phyloP scores from a whole-genome alignment of 2,888 invertebrate species.

The Spodoptera littoralis region DNA sequence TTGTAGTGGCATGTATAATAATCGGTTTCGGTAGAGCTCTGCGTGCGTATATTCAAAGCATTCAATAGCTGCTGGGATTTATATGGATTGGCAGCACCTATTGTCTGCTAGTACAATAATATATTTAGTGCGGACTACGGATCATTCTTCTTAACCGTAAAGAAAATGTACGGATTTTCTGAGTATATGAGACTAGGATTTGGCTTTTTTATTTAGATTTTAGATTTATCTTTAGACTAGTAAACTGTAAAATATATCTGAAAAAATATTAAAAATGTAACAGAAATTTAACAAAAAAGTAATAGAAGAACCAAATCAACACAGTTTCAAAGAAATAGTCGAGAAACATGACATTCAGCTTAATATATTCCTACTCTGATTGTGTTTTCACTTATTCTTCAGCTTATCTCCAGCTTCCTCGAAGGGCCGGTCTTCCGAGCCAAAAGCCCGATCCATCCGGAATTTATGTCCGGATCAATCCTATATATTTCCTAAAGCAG shows the following conservation, averaged over 20 bases:
- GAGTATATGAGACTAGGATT: too few species aligned
- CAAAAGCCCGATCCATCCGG: constrained; percentile 6
- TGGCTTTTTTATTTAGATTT: too few species aligned
- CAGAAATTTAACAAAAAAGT: too few species aligned
- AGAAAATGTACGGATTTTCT: too few species aligned
- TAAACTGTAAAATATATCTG: too few species aligned
- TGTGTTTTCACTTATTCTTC: not conserved
- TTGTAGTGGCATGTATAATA: constrained; percentile 5
- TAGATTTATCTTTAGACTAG: too few species aligned
- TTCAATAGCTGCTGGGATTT: constrained; percentile 19
- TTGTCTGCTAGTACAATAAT: constrained; percentile 16
- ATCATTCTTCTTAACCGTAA: too few species aligned
- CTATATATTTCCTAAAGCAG: constrained; percentile 33
- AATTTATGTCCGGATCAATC: constrained; percentile 31
- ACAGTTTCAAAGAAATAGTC: too few species aligned
- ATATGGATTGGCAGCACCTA: not conserved
- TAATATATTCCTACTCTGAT: constrained; percentile 15
- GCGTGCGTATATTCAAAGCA: constrained; percentile 33
- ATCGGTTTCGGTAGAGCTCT: constrained; percentile 5
- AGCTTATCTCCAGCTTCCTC: constrained; percentile 3
- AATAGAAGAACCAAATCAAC: too few species aligned
- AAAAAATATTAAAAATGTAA: too few species aligned
- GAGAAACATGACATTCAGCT: not conserved
- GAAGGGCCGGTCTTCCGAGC: not conserved
- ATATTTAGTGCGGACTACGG: not conserved